Conservation (phyloP, 2,888 invertebrate species). For the Eupithecia dodoneata region DNA sequence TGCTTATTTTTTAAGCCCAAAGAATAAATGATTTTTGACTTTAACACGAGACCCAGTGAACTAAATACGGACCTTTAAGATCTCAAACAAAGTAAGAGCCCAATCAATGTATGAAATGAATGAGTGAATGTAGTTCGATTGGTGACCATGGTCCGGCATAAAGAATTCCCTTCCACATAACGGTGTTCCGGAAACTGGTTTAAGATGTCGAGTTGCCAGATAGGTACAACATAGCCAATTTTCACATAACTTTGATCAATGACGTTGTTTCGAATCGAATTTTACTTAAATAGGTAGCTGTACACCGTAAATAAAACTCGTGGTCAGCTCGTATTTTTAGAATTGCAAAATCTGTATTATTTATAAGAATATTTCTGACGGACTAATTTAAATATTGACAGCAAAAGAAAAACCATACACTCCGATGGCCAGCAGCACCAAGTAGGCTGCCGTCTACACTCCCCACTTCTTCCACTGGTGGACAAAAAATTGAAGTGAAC, state of each 20-base stretch:
- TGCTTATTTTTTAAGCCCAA: too few species aligned
- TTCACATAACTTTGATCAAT: constrained; percentile 52
- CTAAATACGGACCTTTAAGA: background rate
- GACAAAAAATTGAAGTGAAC: too few species aligned
- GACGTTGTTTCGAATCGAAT: constrained; percentile 5
- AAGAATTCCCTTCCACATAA: constrained; percentile 77
- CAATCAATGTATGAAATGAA: constrained; percentile 17
- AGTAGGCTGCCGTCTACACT: too few species aligned
- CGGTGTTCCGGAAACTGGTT: constrained; percentile 74
- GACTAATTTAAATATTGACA: too few species aligned
- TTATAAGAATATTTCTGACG: too few species aligned
- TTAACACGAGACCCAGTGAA: background rate
- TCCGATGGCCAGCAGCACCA: too few species aligned
- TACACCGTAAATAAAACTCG: too few species aligned
- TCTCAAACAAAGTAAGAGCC: constrained; percentile 2
- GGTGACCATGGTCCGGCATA: constrained; percentile 66
- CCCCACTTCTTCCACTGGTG: too few species aligned
- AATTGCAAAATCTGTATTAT: too few species aligned
- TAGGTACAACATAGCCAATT: constrained; percentile 60
- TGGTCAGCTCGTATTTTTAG: too few species aligned
- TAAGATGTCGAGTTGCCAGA: constrained; percentile 56
- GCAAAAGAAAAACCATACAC: too few species aligned
- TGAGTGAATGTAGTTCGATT: constrained; percentile 50
- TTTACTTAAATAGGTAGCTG: background rate
- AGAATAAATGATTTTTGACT: too few species aligned